Percentiles rank a stretch among this genome's conserved stretches.
These are phyloP conservation scores for Catostomus latipinnis DNA, from an alignment of 2,797 vertebrate species.

Conservation along the genomic window DNA sequence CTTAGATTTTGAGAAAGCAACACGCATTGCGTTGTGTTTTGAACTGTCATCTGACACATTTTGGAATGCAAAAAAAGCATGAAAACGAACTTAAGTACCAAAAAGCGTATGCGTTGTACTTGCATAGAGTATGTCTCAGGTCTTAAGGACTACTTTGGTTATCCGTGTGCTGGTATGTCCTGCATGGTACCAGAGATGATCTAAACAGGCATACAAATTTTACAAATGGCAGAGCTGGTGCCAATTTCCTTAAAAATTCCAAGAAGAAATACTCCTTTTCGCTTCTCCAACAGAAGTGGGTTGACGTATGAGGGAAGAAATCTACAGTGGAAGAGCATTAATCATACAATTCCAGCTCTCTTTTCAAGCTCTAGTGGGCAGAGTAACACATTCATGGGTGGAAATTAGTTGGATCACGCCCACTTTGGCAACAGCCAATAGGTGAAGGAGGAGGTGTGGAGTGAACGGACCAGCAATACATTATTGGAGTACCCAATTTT, in stretches of 20 bases:
- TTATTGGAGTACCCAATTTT: conserved; percentile 6
- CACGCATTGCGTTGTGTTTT: no score
- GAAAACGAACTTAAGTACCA: no score
- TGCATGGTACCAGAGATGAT: neutral
- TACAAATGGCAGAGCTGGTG: conserved; percentile 53
- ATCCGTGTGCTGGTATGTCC: no score
- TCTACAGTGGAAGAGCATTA: neutral
- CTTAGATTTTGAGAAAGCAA: no score
- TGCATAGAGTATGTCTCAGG: no score
- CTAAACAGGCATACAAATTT: conserved; percentile 35
- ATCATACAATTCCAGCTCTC: conserved; percentile 5
- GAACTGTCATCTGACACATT: no score
- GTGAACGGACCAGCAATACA: conserved; percentile 3
- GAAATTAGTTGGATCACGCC: neutral
- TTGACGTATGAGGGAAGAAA: conserved; percentile 12
- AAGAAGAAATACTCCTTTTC: conserved; percentile 41
- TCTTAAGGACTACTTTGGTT: no score
- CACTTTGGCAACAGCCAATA: neutral
- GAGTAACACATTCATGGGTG: neutral
- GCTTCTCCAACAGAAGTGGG: neutral
- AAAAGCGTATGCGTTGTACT: no score
- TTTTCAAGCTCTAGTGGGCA: neutral
- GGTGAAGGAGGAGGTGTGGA: neutral
- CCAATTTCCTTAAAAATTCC: conserved; percentile 67
- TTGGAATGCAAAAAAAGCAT: no score